These are phyloP conservation scores for Lymantria monacha DNA, from an alignment of 2,888 invertebrate species.

Conservation along the genomic window DNA sequence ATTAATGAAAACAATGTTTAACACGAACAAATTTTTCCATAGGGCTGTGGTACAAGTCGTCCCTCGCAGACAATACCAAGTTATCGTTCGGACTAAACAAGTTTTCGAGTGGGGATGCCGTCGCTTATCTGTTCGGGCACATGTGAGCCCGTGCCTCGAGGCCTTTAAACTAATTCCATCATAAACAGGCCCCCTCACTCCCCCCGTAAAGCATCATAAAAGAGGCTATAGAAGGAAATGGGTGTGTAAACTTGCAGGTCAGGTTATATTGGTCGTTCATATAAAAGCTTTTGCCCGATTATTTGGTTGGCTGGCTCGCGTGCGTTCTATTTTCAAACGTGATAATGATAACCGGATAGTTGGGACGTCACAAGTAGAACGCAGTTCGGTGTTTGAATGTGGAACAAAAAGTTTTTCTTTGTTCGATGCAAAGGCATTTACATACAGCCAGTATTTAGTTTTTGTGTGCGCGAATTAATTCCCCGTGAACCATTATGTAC, in stretches of 20 bases:
- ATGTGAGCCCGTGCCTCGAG: slow-evolving; percentile 74
- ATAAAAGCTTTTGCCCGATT: slow-evolving; percentile 79
- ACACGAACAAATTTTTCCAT: slow-evolving; percentile 41
- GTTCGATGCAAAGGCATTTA: slow-evolving; percentile 16
- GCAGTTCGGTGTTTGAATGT: slow-evolving; percentile 33
- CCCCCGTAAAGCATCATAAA: slow-evolving; percentile 60
- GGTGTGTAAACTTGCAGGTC: slow-evolving; percentile 61
- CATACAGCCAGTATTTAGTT: slow-evolving; percentile 3
- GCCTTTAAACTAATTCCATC: slow-evolving; percentile 69
- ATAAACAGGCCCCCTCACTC: slow-evolving; percentile 53
- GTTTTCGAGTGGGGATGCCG: slow-evolving; percentile 76
- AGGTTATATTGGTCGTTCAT: slow-evolving; percentile 49
- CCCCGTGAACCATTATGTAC: neutral
- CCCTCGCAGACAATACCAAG: slow-evolving; percentile 71
- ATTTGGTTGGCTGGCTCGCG: slow-evolving; percentile 75
- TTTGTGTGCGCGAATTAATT: neutral
- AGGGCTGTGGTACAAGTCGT: slow-evolving; percentile 35
- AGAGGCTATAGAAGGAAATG: slow-evolving; percentile 63
- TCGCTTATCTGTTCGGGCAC: slow-evolving; percentile 76
- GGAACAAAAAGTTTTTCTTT: slow-evolving; percentile 32
- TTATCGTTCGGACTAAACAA: slow-evolving; percentile 75
- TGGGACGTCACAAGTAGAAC: slow-evolving; percentile 34
- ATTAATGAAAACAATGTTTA: slow-evolving; percentile 39
- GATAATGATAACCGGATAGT: slow-evolving; percentile 78
- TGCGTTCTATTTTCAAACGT: slow-evolving; percentile 80